Conservation (phyloP, 2,797 vertebrate species). For the Pogoniulus pusillus region DNA sequence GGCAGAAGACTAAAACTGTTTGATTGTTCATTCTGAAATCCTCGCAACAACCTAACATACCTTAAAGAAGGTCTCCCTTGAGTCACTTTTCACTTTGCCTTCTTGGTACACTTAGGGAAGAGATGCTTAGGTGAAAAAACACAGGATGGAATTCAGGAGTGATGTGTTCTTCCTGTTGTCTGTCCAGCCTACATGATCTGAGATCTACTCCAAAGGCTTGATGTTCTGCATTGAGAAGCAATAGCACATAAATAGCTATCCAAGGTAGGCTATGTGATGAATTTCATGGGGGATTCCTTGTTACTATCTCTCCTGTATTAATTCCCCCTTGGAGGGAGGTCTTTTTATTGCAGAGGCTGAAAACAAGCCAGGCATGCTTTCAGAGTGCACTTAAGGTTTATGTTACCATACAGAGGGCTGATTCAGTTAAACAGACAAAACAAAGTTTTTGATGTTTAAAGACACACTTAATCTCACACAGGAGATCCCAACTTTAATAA, state of each 20-base stretch:
- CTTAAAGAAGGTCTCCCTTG: neutral
- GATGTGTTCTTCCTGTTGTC: neutral
- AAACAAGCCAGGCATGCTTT: neutral
- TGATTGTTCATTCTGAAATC: neutral
- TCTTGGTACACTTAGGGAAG: too few species aligned
- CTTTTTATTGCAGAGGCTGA: neutral
- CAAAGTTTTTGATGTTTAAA: neutral
- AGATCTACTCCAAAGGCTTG: neutral
- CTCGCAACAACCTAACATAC: neutral
- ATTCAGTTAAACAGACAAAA: neutral
- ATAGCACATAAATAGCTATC: neutral
- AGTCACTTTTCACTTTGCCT: neutral
- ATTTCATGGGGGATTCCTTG: neutral
- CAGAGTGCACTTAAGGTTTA: neutral
- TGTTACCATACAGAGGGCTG: neutral
- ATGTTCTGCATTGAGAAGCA: neutral
- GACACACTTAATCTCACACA: neutral
- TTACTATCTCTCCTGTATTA: neutral
- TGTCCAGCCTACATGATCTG: neutral
- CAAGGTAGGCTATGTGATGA: neutral
- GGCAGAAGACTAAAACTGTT: neutral
- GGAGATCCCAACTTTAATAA: neutral
- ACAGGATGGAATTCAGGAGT: neutral
- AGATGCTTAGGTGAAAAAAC: neutral
- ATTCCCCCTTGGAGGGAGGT: neutral